Evolutionary conservation across 37 sponge, comb jelly and placozoan species (phyloP), one percentile per base, ranked within the genome.

Genomic region (Mnemiopsis leidyi): DNA sequence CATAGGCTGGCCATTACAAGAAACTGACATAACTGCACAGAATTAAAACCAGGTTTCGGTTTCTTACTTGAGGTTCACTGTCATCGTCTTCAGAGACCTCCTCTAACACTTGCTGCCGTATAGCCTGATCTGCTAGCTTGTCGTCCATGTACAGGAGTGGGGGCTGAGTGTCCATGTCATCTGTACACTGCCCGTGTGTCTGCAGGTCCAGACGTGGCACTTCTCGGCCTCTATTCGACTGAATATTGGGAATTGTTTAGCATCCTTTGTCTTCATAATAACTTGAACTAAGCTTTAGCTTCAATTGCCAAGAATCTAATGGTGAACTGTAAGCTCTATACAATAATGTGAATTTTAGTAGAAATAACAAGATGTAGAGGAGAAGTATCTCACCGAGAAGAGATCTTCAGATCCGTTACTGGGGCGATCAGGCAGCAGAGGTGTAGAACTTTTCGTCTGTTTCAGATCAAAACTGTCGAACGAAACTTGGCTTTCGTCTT

Each of bases 61-160:
- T n/a, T n/a, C n/a, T n/a, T n/a, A n/a, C n/a, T n/a, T n/a, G n/a
- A n/a, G n/a, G n/a, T n/a, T n/a, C n/a, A n/a, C n/a, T n/a, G n/a
- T 71, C 75, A n/a, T 71, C 75, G 75, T 71, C 75, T 25, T 71
- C 75, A 29, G 75, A 71, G 20, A 71, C 75, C 75, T 71, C 75
- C 26, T 29, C 75, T 5, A 71, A 28, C 20, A 48, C 61, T 18
- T 48, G 61, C 5, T 48, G 61, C n/a, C n/a, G n/a, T 48, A 48
- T 48, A 48, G 61, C 61, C 61, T 48, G 61, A 13, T 48, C 61
- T 48, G 61, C 61, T 48, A 48, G 61, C 61, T 13, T 48, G 5
- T 5, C 5, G 61, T 48, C 61, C 61, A 48, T 48, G 61, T 48
- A 48, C 13, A 48, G 61, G 13, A 48, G 61, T 5, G 61, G 61